These are phyloP conservation scores for Neodontobutis hainanensis DNA, from an alignment of 2,113 vertebrate species.

Conservation along the genomic window DNA sequence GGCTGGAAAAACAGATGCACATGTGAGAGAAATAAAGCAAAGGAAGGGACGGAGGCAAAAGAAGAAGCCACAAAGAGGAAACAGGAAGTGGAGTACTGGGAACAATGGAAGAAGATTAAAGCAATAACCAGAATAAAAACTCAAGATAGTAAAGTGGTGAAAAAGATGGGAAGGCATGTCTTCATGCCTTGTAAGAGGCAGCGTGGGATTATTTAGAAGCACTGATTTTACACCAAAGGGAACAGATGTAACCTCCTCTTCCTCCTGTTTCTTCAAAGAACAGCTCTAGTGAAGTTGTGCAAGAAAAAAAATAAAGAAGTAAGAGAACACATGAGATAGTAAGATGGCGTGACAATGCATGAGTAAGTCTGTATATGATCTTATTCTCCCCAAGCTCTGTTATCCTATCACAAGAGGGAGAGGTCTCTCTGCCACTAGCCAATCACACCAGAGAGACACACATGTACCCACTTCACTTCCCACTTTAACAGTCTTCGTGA, in stretches of 20 bases:
- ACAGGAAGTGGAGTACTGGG: neutral
- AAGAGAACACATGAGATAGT: slow-evolving; percentile 8
- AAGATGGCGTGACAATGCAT: slow-evolving; percentile 16
- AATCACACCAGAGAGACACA: slow-evolving; percentile 15
- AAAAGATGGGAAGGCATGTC: slow-evolving; percentile 28
- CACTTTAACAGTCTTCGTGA: slow-evolving; percentile 30
- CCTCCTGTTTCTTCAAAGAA: slow-evolving; percentile 3
- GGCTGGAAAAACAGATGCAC: neutral
- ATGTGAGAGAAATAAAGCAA: neutral
- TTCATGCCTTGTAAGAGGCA: slow-evolving; percentile 34
- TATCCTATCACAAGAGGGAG: slow-evolving; percentile 10
- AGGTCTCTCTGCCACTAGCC: slow-evolving; percentile 9
- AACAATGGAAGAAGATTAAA: slow-evolving; percentile 19
- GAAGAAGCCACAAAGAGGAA: slow-evolving; percentile 5
- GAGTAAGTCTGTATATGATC: slow-evolving; percentile 20
- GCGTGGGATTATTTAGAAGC: slow-evolving; percentile 27
- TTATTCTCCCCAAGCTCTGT: slow-evolving; percentile 16
- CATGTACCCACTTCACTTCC: slow-evolving; percentile 8
- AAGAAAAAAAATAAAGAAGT: neutral
- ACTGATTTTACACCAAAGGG: slow-evolving; percentile 53
- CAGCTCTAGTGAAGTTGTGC: slow-evolving; percentile 32
- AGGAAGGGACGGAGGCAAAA: slow-evolving; percentile 19
- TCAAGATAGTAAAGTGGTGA: slow-evolving; percentile 1
- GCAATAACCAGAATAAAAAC: neutral
- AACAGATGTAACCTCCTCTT: slow-evolving; percentile 47